phyloP scores from a whole-genome alignment of 2,797 vertebrate species.

The Meda fulgida region DNA sequence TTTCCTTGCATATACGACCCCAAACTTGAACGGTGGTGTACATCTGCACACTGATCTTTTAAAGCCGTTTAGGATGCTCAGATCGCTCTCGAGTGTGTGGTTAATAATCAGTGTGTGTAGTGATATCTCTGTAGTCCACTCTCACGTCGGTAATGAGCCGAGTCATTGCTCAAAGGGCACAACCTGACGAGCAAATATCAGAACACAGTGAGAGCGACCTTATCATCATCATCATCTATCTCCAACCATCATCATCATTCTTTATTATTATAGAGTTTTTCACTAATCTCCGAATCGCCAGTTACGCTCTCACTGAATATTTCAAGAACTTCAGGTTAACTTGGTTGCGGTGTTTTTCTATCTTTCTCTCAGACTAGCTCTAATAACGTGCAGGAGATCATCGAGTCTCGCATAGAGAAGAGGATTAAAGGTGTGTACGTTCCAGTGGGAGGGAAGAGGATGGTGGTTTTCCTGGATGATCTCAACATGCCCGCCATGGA shows the following conservation, averaged over 20 bases:
- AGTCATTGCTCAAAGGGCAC: slow-evolving; percentile 66
- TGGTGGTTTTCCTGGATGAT: slow-evolving; percentile 89
- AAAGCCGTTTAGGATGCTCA: neutral
- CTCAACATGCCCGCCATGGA: slow-evolving; percentile 90
- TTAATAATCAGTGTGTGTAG: slow-evolving; percentile 19
- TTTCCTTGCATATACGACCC: neutral
- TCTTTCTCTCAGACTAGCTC: slow-evolving; percentile 80
- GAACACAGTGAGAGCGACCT: slow-evolving; percentile 55
- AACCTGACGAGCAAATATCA: slow-evolving; percentile 72
- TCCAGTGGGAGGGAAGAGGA: slow-evolving; percentile 82
- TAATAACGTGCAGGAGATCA: slow-evolving; percentile 85
- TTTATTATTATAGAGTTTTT: slow-evolving; percentile 44
- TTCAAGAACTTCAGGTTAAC: neutral
- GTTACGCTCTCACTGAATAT: neutral
- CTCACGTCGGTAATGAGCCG: slow-evolving; percentile 70
- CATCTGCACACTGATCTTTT: neutral
- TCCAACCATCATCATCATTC: slow-evolving; percentile 48
- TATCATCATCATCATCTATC: slow-evolving; percentile 37
- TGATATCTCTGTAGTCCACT: slow-evolving; percentile 32
- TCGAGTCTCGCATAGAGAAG: slow-evolving; percentile 88
- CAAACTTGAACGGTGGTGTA: neutral
- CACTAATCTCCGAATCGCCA: neutral
- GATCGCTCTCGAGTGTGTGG: neutral
- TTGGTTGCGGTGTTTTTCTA: neutral
- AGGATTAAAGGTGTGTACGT: slow-evolving; percentile 86